Percentiles rank a stretch among this genome's conserved stretches.
Evolutionary conservation across 2,888 invertebrate genomes (phyloP).

Genomic region (Epinotia ramella): DNA sequence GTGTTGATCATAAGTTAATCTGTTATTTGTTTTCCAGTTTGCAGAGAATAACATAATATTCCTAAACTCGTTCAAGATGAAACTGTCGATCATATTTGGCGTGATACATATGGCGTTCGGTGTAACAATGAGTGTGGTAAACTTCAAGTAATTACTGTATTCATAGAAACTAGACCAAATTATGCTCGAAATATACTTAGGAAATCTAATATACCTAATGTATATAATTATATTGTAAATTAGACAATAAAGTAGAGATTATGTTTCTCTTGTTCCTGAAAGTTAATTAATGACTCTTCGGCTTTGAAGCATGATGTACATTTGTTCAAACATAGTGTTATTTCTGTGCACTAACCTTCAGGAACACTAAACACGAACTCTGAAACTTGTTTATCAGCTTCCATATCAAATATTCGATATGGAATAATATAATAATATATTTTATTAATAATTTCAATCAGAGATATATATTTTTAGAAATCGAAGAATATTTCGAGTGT

Average conservation of each 20-base stretch:
- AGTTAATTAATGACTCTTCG: background rate
- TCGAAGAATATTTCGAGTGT: conserved; percentile 21
- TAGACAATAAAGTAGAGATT: background rate
- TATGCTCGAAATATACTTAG: conserved; percentile 53
- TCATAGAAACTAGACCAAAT: conserved; percentile 75
- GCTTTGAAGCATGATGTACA: background rate
- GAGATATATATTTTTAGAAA: too few relatives aligned
- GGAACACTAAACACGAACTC: background rate
- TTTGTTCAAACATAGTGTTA: background rate
- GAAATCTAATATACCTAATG: conserved; percentile 25
- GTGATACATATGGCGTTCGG: conserved; percentile 91
- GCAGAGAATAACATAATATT: conserved; percentile 89
- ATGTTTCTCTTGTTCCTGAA: background rate
- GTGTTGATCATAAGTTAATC: background rate
- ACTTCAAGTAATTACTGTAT: conserved; percentile 86
- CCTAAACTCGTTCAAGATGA: conserved; percentile 91
- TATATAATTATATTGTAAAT: conserved; percentile 25
- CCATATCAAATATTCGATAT: too few relatives aligned
- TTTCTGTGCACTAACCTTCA: background rate
- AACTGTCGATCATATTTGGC: conserved; percentile 89
- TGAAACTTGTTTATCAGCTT: background rate
- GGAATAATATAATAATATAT: too few relatives aligned
- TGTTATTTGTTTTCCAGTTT: conserved; percentile 69
- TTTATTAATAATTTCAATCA: background rate
- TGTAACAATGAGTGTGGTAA: conserved; percentile 87